phyloP scores from a whole-genome alignment of 2,888 invertebrate genomes.

The Clivina fossor region DNA sequence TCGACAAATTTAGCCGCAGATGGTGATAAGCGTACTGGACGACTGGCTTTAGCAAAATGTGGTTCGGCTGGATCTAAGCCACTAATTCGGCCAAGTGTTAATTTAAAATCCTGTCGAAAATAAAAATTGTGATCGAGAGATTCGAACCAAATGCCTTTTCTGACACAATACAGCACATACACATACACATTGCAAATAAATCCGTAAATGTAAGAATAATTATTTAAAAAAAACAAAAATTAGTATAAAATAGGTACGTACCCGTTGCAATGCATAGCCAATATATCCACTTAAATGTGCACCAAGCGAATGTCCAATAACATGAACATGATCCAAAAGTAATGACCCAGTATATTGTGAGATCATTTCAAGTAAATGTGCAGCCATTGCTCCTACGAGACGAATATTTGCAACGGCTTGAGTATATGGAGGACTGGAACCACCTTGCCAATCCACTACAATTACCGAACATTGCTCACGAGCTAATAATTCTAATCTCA shows the following conservation, averaged over 20 bases:
- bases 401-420: slow-evolving; percentile 92
- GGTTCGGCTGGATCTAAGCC: slow-evolving; percentile 93
- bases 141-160: too few species aligned
- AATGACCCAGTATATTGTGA: slow-evolving; percentile 50
- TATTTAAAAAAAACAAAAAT: too few species aligned
- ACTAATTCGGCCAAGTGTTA: slow-evolving; percentile 77
- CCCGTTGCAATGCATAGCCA: slow-evolving; percentile 73
- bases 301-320: slow-evolving; percentile 85
- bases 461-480: slow-evolving; percentile 74
- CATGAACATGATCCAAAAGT: slow-evolving; percentile 70
- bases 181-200: too few species aligned
- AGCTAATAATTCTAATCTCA: slow-evolving; percentile 71
- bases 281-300: slow-evolving; percentile 83
- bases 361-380: slow-evolving; percentile 63
- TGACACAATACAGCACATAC: too few species aligned
- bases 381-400: slow-evolving; percentile 81
- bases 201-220: too few species aligned
- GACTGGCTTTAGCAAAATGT: slow-evolving; percentile 79
- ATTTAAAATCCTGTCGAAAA: slow-evolving; percentile 64
- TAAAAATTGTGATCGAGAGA: too few species aligned
- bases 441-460: slow-evolving; percentile 83
- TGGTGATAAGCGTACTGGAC: slow-evolving; percentile 79
- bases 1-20: slow-evolving; percentile 89
- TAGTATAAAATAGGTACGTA: too few species aligned
- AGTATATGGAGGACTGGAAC: slow-evolving; percentile 84